Percentiles rank a stretch among this genome's conserved stretches.
phyloP scores from a whole-genome alignment of 2,888 invertebrate species.

The Patella pellucida region DNA sequence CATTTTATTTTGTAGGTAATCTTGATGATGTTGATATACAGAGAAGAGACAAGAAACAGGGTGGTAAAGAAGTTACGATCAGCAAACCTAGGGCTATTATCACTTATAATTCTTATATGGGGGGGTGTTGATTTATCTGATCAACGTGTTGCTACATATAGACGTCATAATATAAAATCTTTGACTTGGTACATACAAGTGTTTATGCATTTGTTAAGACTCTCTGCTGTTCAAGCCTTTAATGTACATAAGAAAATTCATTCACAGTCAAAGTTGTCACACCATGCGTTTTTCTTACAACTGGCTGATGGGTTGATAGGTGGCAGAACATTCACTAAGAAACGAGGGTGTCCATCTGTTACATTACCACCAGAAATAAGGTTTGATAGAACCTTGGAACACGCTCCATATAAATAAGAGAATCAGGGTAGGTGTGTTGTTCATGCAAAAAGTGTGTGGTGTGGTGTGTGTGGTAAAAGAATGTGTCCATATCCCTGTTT shows the following conservation, averaged over 20 bases:
- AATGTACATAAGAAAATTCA: not conserved
- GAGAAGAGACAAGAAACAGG: too few species aligned
- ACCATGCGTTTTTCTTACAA: not conserved
- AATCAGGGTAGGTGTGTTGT: slow-evolving; percentile 3
- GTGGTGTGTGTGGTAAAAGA: not conserved
- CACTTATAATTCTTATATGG: too few species aligned
- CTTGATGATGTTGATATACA: too few species aligned
- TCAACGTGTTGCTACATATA: too few species aligned
- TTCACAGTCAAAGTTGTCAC: not conserved
- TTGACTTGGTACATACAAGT: not conserved
- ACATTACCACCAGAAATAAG: not conserved
- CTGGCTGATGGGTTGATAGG: slow-evolving; percentile 8
- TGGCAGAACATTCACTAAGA: not conserved
- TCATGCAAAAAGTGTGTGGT: not conserved
- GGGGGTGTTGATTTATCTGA: too few species aligned
- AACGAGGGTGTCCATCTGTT: slow-evolving; percentile 1
- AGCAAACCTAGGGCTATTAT: too few species aligned
- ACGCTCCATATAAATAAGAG: not conserved
- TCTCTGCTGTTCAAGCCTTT: slow-evolving; percentile 5
- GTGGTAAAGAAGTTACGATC: too few species aligned
- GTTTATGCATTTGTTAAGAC: not conserved
- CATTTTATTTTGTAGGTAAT: too few species aligned
- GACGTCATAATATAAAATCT: too few species aligned
- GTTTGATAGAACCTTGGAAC: slow-evolving; percentile 3
- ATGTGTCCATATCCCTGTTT: slow-evolving; percentile 3